Evolutionary conservation across 2,888 invertebrate species (phyloP).

Genomic region (Amiota mariae): DNA sequence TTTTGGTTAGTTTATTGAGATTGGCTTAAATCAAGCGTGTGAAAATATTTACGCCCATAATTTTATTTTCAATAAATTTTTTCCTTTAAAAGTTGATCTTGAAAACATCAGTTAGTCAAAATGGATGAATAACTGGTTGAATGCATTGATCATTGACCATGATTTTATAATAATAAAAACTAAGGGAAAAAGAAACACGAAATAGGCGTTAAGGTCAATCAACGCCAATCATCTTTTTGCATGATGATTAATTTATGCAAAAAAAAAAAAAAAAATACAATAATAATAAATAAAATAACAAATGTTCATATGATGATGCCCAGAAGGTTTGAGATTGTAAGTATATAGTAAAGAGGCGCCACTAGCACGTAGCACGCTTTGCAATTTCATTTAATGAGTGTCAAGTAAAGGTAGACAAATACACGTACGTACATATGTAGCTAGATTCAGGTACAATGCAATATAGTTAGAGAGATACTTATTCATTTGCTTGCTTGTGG

Average conservation of each 20-base stretch:
- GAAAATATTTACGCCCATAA: slow-evolving; percentile 11
- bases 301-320: too few species aligned
- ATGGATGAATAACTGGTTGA: not conserved
- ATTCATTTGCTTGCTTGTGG: slow-evolving; percentile 43
- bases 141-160: not conserved
- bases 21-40: slow-evolving; percentile 20
- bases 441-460: not conserved
- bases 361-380: slow-evolving; percentile 51
- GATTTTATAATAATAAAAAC: not conserved
- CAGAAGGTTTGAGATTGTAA: too few species aligned
- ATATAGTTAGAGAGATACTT: not conserved
- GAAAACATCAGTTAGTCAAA: not conserved
- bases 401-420: slow-evolving; percentile 43
- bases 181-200: too few species aligned
- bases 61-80: not conserved
- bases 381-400: slow-evolving; percentile 51
- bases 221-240: too few species aligned
- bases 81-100: slow-evolving; percentile 2
- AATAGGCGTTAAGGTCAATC: too few species aligned
- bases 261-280: too few species aligned
- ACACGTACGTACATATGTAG: not conserved
- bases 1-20: not conserved
- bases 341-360: slow-evolving; percentile 1
- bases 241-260: not conserved
- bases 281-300: too few species aligned